Evolutionary conservation across 2,113 vertebrate species (phyloP), one percentile per base, ranked within the genome.

Genomic region (Dissostichus mawsoni): DNA sequence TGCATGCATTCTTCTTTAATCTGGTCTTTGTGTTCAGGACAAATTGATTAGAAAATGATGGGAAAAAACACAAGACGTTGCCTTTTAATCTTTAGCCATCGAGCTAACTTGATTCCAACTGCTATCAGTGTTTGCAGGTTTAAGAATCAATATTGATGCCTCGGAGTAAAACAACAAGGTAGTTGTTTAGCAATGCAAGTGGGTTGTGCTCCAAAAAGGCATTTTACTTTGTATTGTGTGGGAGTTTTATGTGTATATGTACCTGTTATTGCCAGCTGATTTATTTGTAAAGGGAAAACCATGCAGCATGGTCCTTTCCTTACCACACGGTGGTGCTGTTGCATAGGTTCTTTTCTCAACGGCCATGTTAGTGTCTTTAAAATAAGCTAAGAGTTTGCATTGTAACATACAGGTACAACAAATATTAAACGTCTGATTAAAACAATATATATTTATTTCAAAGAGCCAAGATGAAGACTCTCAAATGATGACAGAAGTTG

Each of bases 401-500:
- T 13, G 16, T 45, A 2, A 52, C 9, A 48, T 10, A 18, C 48
- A 45, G 53, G 10, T 36, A 33, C 12, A 65, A 41, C 3, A 50
- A 33, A 62, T 69, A 47, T 48, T 8, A 48, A 64, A 64, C 2
- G 8, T 52, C 29, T 62, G 29, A 67, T 17, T 56, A 7, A 61
- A 53, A 67, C 29, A 29, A 44, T 62, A 11, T 73, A 14, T 33
- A 5, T 77, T 69, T 76, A 25, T 72, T 71, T 74, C 29, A 62
- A 86, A 98, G 97, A 96, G 94, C 74, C 96, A 97, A 9, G 98
- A 99, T 74, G 97, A 96, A 69, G 97, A 98, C 17, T 93, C 95
- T 68, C 98, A 98, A 81, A 96, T 96, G 8, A 93, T 98, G 92
- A 97, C 97, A 4, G 98, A 99, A 86, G 98, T 99, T 77, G 98